A percentile compares a stretch with the other conserved stretches of the same genome.
Conservation (phyloP, 2,797 vertebrate species). For the Sparidentex hasta region DNA sequence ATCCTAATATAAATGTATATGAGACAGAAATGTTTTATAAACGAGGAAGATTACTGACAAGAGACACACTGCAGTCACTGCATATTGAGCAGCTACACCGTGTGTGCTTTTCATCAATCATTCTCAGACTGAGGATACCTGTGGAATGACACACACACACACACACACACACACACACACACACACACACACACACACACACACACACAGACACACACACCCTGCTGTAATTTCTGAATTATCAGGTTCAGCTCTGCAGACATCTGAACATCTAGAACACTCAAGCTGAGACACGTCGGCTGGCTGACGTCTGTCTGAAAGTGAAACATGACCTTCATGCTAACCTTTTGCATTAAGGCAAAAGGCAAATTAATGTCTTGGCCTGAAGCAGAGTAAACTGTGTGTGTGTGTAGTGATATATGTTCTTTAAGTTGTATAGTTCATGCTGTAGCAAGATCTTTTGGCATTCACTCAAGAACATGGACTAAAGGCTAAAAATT, state of each 20-base stretch:
- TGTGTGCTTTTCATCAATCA: background rate
- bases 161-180: background rate
- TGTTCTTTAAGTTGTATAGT: background rate
- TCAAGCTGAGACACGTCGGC: conserved; percentile 49
- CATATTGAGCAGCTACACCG: no score
- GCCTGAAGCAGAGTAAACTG: background rate
- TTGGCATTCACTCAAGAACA: background rate
- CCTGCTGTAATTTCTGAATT: background rate
- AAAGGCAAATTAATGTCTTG: background rate
- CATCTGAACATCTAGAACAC: conserved; percentile 6
- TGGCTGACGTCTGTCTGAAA: background rate
- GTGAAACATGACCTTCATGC: background rate
- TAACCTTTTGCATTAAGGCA: conserved; percentile 10
- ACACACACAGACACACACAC: background rate
- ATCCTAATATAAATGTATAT: no score
- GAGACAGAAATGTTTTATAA: no score
- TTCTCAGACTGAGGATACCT: background rate
- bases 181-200: background rate
- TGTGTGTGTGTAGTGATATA: no score
- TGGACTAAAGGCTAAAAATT: background rate
- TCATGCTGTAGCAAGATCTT: background rate
- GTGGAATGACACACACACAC: background rate
- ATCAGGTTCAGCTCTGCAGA: background rate
- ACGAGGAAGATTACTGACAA: background rate
- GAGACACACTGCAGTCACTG: background rate